Evolutionary conservation across 1,140 invertebrate genomes (phyloP).

Genomic region (Charaxes varanes): DNA sequence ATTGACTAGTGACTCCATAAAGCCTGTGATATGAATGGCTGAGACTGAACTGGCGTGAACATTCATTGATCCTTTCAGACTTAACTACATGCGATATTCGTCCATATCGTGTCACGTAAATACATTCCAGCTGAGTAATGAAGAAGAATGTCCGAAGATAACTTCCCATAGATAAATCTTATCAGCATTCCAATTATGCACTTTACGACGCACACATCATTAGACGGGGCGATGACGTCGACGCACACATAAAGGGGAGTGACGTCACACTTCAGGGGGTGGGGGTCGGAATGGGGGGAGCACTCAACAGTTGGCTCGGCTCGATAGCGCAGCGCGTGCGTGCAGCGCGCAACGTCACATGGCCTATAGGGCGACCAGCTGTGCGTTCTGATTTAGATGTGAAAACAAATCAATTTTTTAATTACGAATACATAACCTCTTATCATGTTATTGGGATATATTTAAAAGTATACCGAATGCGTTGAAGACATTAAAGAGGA

Average conservation of each 20-base stretch:
- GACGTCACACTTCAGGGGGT: slow-evolving; percentile 16
- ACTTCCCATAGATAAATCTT: slow-evolving; percentile 7
- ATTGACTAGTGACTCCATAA: too few relatives aligned
- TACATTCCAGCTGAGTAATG: slow-evolving; percentile 4
- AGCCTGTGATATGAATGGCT: too few relatives aligned
- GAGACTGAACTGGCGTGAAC: too few relatives aligned
- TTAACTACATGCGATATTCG: too few relatives aligned
- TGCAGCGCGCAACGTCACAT: slow-evolving; percentile 45
- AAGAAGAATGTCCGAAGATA: slow-evolving; percentile 5
- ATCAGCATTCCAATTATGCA: slow-evolving; percentile 19
- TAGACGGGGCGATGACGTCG: slow-evolving; percentile 28
- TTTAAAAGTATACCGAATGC: too few relatives aligned
- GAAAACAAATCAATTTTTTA: too few relatives aligned
- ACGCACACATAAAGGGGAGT: slow-evolving; percentile 28
- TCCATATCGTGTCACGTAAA: not conserved
- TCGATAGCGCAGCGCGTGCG: slow-evolving; percentile 63
- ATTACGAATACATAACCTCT: too few relatives aligned
- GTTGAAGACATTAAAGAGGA: too few relatives aligned
- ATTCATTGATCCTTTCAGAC: too few relatives aligned
- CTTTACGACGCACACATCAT: slow-evolving; percentile 28
- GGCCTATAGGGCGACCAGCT: too few relatives aligned
- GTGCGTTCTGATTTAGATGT: too few relatives aligned
- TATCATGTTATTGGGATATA: too few relatives aligned
- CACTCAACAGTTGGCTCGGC: slow-evolving; percentile 66
- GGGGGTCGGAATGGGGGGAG: slow-evolving; percentile 24